A percentile compares a stretch with the other conserved stretches of the same genome.
Evolutionary conservation across 2,113 vertebrate species (phyloP).

Genomic region (Kobus ellipsiprymnus): DNA sequence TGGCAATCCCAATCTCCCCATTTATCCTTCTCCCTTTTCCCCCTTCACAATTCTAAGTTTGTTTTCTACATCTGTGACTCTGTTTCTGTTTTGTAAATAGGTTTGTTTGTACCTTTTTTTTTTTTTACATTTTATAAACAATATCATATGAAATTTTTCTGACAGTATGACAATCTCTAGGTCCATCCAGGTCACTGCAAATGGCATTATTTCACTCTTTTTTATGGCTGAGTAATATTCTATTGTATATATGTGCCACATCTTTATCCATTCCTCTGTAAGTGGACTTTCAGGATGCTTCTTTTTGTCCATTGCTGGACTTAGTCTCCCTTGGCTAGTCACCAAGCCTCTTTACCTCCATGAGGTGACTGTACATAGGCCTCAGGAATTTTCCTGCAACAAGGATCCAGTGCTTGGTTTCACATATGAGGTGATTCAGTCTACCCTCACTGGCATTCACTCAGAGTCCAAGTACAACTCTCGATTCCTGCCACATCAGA

Average conservation of each 20-base stretch:
- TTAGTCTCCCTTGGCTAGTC: not conserved
- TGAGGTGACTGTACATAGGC: not conserved
- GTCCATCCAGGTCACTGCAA: not conserved
- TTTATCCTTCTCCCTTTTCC: not conserved
- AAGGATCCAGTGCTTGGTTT: not conserved
- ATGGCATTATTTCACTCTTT: not conserved
- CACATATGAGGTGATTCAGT: not conserved
- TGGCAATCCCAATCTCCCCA: not conserved
- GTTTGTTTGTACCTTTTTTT: not conserved
- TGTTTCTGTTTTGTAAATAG: not conserved
- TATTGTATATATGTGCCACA: not conserved
- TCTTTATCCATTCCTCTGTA: not conserved
- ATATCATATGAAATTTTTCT: not conserved
- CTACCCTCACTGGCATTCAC: not conserved
- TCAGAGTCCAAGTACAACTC: not conserved
- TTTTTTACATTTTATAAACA: not conserved
- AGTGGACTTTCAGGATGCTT: not conserved
- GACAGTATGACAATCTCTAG: not conserved
- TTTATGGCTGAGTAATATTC: not conserved
- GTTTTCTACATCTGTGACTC: not conserved
- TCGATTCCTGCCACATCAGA: not conserved
- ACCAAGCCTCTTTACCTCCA: not conserved
- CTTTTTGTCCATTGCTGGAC: not conserved
- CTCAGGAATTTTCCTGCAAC: not conserved
- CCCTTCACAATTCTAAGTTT: not conserved